These are phyloP conservation scores for Zapornia atra DNA, from an alignment of 2,113 vertebrate species.

Conservation along the genomic window DNA sequence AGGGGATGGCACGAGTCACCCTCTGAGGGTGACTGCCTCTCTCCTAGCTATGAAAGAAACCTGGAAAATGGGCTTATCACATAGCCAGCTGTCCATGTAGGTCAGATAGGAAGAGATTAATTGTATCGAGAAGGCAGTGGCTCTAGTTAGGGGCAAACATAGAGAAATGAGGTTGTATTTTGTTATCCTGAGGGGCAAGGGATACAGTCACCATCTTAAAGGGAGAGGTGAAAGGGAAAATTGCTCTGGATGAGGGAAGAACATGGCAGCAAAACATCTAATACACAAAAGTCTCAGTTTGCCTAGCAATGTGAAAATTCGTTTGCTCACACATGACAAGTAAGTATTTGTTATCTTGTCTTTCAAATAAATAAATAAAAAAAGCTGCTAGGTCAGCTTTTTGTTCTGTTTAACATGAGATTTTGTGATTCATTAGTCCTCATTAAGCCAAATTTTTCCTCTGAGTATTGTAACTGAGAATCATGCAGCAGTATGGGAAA, in stretches of 20 bases:
- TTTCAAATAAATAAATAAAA: background rate
- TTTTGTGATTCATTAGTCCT: slow-evolving; percentile 35
- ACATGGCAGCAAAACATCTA: background rate
- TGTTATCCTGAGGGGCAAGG: background rate
- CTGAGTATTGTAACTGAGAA: background rate
- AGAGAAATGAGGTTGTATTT: background rate
- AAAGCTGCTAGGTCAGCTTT: slow-evolving; percentile 17
- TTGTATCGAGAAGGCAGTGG: background rate
- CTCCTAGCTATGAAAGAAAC: background rate
- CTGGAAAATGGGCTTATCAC: background rate
- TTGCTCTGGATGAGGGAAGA: background rate
- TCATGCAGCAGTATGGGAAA: background rate
- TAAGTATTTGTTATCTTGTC: background rate
- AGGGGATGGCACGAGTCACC: background rate
- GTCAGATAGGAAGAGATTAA: background rate
- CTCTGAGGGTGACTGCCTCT: background rate
- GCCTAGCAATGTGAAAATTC: background rate
- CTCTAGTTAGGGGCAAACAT: background rate
- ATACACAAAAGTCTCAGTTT: background rate
- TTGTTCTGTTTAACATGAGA: background rate
- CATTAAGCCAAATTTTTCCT: background rate
- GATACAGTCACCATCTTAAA: no score
- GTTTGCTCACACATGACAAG: background rate
- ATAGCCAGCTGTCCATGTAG: background rate
- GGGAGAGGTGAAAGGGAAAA: background rate